phyloP scores from a whole-genome alignment of 2,797 vertebrate species.

The Tokudaia muenninki region DNA sequence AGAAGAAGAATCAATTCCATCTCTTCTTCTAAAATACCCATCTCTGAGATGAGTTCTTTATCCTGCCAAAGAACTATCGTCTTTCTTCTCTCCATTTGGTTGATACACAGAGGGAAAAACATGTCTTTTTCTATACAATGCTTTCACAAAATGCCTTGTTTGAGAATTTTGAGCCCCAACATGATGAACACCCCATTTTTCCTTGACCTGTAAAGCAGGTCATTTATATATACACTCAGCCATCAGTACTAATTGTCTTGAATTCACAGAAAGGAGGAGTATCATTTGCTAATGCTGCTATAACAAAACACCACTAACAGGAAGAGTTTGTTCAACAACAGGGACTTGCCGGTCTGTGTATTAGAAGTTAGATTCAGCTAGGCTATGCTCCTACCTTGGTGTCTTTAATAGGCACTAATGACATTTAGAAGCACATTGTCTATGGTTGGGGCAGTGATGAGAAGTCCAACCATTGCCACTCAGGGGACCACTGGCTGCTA shows the following conservation, averaged over 20 bases:
- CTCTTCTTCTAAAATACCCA: neutral
- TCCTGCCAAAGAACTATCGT: neutral
- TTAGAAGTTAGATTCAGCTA: neutral
- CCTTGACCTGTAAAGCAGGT: too few relatives aligned
- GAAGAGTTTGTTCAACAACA: neutral
- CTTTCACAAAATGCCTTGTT: neutral
- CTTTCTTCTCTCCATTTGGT: neutral
- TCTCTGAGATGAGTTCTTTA: neutral
- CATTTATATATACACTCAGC: fast-evolving
- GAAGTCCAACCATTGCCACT: neutral
- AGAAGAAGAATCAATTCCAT: neutral
- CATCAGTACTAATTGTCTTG: neutral
- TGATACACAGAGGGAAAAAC: neutral
- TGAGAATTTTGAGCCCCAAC: neutral
- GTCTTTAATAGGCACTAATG: constrained; percentile 13
- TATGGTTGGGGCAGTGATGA: neutral
- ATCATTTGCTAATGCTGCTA: neutral
- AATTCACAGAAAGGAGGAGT: neutral
- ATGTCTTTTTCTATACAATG: neutral
- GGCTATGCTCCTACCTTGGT: neutral
- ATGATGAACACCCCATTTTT: neutral
- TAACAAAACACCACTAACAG: neutral
- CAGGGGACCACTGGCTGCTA: neutral
- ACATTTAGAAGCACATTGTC: neutral
- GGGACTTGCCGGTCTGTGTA: neutral